These are phyloP conservation scores for Hyperoplus immaculatus DNA, from an alignment of 2,797 vertebrate genomes.

Conservation along the genomic window DNA sequence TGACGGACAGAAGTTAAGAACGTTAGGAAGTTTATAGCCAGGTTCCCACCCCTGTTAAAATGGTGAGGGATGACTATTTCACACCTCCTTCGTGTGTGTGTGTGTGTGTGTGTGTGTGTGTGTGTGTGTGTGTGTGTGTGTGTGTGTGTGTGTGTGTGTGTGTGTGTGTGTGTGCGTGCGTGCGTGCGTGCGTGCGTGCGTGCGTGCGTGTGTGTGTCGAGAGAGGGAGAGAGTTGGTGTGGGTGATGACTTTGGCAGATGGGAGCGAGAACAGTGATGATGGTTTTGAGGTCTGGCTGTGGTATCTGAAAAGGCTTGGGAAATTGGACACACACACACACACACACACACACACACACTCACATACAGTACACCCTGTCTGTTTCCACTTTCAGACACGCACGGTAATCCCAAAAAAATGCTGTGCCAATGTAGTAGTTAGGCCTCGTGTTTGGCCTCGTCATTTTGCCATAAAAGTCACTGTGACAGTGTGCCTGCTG, in stretches of 20 bases:
- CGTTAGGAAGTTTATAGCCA: constrained; percentile 68
- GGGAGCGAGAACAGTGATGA: constrained; percentile 74
- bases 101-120: constrained; percentile 12
- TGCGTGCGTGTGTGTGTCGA: constrained; percentile 3
- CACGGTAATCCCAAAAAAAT: constrained; percentile 55
- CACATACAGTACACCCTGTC: constrained; percentile 63
- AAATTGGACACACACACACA: constrained; percentile 76
- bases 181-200: constrained; percentile 13
- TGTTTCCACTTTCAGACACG: constrained; percentile 72
- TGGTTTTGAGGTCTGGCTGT: constrained; percentile 81
- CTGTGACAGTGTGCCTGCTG: constrained; percentile 37
- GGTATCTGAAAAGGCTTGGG: constrained; percentile 77
- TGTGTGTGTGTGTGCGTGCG: neutral
- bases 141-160: neutral
- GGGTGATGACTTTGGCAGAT: constrained; percentile 82
- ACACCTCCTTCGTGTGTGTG: constrained; percentile 61
- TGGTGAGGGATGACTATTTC: constrained; percentile 67
- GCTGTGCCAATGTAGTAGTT: constrained; percentile 57
- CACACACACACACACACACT: constrained; percentile 69
- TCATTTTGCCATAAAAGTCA: constrained; percentile 45
- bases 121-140: constrained; percentile 19
- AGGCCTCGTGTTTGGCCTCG: constrained; percentile 45
- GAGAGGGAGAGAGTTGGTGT: constrained; percentile 43
- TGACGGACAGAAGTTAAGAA: constrained; percentile 64
- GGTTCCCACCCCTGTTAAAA: constrained; percentile 75